Evolutionary conservation across 2,797 vertebrate genomes (phyloP), one percentile per base, ranked within the genome.

Genomic region (Eutrigla gurnardus): DNA sequence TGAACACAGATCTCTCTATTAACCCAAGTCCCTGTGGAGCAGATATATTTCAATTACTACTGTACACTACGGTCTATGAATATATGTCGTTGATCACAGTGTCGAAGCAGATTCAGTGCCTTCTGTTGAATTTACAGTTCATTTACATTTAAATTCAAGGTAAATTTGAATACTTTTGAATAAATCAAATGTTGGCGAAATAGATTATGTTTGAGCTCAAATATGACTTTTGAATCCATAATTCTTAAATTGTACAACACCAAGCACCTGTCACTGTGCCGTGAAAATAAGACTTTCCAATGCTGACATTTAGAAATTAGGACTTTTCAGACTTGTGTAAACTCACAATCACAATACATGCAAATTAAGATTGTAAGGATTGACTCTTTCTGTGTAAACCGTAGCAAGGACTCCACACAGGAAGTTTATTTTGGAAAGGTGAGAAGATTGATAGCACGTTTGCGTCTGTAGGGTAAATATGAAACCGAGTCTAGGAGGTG

Each of bases 21-120:
- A 68, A 86, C 63, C 75, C 68, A 62, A 70, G 47, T 39, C 40
- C 50, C 33, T 15, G 43, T 5, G 46, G 61, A 63, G 80, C 80
- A 84, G 67, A 89, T 69, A 67, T 33, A 37, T 63, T 74, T 80
- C 17, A 67, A 25, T 82, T 75, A 80, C 78, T 72, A 49, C 43
- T 1, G 4, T 2, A 15, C n/a, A 15, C 43, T 59, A 25, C 37
- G n/a, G 45, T 57, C 61, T 15, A 12, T 59, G 17, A 17, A 55
- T 53, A 53, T 6, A 33, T 37, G 36, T 25, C 3, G 0, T 18
- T 45, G 40, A 73, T 81, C 64, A 50, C 57, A 66, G 46, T 35
- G 12, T 13, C 25, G 14, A 42, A 15, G 33, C 35, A 13, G n/a
- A 62, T 57, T 66, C 10, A 18, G 13, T 25, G 47, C 3, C 17